Percentiles rank a stretch among this genome's conserved stretches.
Evolutionary conservation across 2,797 vertebrate species (phyloP).

Genomic region (Halcyon chelicuti): DNA sequence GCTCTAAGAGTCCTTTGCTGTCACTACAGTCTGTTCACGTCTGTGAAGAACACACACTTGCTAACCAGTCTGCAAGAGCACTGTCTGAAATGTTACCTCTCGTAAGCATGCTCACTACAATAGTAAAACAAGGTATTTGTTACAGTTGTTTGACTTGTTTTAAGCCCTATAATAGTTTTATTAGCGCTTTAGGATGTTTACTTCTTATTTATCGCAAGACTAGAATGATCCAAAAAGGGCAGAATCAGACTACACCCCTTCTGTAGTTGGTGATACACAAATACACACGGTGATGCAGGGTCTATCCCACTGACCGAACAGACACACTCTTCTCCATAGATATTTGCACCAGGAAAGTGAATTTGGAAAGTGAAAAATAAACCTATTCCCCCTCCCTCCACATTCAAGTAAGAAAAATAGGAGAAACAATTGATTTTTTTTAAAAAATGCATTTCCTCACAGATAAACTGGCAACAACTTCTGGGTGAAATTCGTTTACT

Average conservation of each 20-base stretch:
- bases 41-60: not conserved
- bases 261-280: not conserved
- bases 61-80: rapidly evolving
- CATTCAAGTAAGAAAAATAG: not conserved
- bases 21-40: not conserved
- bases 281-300: not conserved
- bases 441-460: not conserved
- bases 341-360: not conserved
- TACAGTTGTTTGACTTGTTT: not conserved
- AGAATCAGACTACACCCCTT: not conserved
- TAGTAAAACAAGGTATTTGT: not conserved
- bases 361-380: not conserved
- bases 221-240: not conserved
- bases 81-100: not conserved
- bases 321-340: not conserved
- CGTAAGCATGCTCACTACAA: not conserved
- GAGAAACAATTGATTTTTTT: not conserved
- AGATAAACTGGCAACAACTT: not conserved
- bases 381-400: not conserved
- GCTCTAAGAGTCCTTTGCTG: not conserved
- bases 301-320: not conserved
- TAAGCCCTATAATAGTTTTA: not conserved
- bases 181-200: not conserved
- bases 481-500: not conserved
- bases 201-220: not conserved